Evolutionary conservation across 1,140 invertebrate species (phyloP), one percentile per base, ranked within the genome.

Genomic region (Atopsyche davidsoni): DNA sequence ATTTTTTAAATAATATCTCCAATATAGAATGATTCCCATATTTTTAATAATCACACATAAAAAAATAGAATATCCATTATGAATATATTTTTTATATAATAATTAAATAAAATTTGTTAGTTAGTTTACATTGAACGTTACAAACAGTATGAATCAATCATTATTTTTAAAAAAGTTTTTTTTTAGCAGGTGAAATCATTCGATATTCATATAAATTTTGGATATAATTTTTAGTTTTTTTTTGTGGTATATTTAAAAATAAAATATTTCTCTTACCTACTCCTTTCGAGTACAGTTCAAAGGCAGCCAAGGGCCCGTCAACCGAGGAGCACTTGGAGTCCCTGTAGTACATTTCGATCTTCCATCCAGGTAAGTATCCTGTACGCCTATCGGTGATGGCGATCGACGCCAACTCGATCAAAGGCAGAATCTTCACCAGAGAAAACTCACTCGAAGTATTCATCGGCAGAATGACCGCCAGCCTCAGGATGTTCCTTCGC

Each of bases 311-410:
- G 0, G 87, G 83, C 1, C 87, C 88, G 36, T 79, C 76, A 1
- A 81, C 83, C 3, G 86, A 88, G 3, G 87, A 89, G 63, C 87
- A 90, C n/a, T 78, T 73, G 0, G 87, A 86, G 60, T 91, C 86
- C 34, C 83, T 72, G 47, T 82, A 79, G 25, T 81, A 75, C 1
- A 89, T 77, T 17, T 77, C 67, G 32, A 90, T 81, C 39, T 75
- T 75, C 75, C 81, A 84, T 9, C 78, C 79, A 1, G 80, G 79
- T 1, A 87, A 67, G 0, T 79, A 73, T 3, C 79, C 81, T 22
- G 67, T 69, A 9, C 22, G 13, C 13, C 70, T 53, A 4, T 74
- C 73, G 4, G 78, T 77, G 7, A 86, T 76, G 10, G 76, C 71
- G 28, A 69, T 66, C n/a, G 89, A 78, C 2, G 85, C 88, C 64